Base-by-base conservation (phyloP, 1,140 invertebrate species). In the Pseudomyrmex dendroicus region DNA sequence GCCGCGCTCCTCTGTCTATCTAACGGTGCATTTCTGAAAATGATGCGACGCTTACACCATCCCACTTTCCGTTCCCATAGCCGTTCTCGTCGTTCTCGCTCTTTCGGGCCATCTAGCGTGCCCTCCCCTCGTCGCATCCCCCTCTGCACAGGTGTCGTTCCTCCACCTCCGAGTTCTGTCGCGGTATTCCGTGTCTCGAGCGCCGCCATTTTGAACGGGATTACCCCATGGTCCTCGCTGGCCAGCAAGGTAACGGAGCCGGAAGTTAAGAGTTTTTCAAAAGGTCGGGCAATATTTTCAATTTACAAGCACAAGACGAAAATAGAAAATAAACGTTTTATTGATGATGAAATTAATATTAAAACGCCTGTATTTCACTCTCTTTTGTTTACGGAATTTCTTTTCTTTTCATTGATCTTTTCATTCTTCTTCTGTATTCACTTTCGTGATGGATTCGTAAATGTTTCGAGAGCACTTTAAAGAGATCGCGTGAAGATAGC, bases 161-260 rank as follows among this genome's bases (percentile, higher is more conserved):
- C 50, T 46, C 70, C 63, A 56, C 67, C 22, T 52, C 22, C 22
- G 15, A 13, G 2, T 67, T 77, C 44, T 70, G 52, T 70, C 22
- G 63, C 64, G 15, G 1, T 78, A 78, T 57, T 68, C 52, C 35
- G 52, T 54, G 66, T 50, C 20, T 70, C 44, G 15, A 13, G 20
- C 44, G 76, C 54, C 76, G 76, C 76, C 76, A 80, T 80, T 80
- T 80, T 80, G 76, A 72, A 80, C 67, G 46, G 66, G 54, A 57
- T 80, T 54, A 46, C 54, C 54, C 35, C 66, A 61, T 57, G 46
- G 44, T 20, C 44, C 44, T n/a, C 20, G 76, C 48, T 76, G 48
- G 25, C 73, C 25, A 50, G 57, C 44, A 44, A 73, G 44, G 15
- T 70, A 44, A 48, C 76, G 66, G 72, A 66, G 66, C 54, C 76